These are phyloP conservation scores for Erythrolamprus reginae DNA, from an alignment of 2,113 vertebrate genomes.

Conservation along the genomic window DNA sequence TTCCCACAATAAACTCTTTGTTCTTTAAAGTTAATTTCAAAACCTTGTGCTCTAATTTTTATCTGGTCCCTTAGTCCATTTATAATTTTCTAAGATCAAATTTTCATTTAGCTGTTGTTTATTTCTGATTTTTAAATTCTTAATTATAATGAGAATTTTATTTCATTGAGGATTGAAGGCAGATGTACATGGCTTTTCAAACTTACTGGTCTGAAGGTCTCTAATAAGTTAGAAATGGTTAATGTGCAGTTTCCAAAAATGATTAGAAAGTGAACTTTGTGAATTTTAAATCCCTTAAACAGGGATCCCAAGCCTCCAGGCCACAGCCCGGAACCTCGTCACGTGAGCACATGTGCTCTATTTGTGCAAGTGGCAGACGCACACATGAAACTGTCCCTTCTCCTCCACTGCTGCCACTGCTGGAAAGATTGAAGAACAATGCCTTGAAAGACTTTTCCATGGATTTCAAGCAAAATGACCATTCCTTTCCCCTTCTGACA, in stretches of 20 bases:
- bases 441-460: not conserved
- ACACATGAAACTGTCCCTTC: not conserved
- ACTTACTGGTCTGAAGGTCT: not conserved
- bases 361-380: too few species aligned
- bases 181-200: not conserved
- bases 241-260: not conserved
- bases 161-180: not conserved
- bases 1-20: not conserved
- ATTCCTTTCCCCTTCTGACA: not conserved
- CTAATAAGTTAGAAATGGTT: not conserved
- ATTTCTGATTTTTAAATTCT: not conserved
- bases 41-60: not conserved
- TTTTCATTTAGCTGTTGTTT: not conserved
- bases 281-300: not conserved
- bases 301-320: not conserved
- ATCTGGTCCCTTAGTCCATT: not conserved
- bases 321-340: not conserved
- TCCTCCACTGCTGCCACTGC: not conserved
- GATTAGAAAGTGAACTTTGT: not conserved
- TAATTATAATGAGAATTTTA: not conserved
- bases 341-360: too few species aligned
- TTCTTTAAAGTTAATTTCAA: not conserved
- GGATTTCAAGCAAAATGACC: not conserved
- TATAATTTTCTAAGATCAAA: not conserved
- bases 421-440: not conserved